These are phyloP conservation scores for Acrossocheilus fasciatus DNA, from an alignment of 2,797 vertebrate genomes.

Conservation along the genomic window DNA sequence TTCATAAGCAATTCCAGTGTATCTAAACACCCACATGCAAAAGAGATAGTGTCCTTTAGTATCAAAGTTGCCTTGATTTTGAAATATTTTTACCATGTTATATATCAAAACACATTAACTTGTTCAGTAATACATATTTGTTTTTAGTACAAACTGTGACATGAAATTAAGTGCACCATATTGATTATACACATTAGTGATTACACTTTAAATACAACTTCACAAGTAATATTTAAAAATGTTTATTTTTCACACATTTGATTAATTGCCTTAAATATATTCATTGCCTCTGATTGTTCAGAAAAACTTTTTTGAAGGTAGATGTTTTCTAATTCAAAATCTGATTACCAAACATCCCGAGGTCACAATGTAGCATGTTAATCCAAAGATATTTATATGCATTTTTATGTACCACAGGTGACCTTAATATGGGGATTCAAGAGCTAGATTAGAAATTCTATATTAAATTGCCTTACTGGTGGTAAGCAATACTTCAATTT, in stretches of 20 bases:
- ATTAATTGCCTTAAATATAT: not conserved
- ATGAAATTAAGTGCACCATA: not conserved
- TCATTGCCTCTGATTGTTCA: not conserved
- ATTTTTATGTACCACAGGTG: not conserved
- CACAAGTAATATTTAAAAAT: not conserved
- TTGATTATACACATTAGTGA: not conserved
- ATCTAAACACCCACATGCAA: not conserved
- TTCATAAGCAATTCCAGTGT: not conserved
- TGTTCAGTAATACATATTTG: not conserved
- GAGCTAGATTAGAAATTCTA: not conserved
- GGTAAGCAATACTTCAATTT: not conserved
- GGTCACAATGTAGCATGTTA: slow-evolving; percentile 40
- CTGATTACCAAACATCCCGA: not conserved
- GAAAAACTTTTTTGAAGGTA: not conserved
- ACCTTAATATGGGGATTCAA: not conserved
- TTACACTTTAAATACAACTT: not conserved
- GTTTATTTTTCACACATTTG: not conserved
- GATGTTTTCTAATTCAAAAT: slow-evolving; percentile 3
- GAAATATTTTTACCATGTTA: not conserved
- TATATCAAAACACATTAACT: not conserved
- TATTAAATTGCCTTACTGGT: not conserved
- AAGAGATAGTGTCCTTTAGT: slow-evolving; percentile 17
- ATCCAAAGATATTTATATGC: slow-evolving; percentile 65
- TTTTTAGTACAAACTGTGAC: not conserved
- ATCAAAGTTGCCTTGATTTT: slow-evolving; percentile 57